phyloP scores from a whole-genome alignment of 2,888 invertebrate species.

The Zaprionus obscuricornis region DNA sequence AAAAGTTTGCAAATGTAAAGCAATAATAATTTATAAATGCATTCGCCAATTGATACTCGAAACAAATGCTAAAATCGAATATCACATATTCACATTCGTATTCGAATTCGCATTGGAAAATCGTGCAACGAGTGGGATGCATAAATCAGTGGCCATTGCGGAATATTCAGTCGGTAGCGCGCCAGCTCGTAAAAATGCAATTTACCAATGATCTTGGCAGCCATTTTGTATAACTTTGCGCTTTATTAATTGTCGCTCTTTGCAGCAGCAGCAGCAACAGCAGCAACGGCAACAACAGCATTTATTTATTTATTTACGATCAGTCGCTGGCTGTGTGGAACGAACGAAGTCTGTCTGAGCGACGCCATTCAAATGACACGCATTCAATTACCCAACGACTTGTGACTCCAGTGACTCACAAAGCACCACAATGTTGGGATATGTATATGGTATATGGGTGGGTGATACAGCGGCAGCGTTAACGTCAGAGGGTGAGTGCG shows the following conservation, averaged over 20 bases:
- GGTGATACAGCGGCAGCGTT: background rate
- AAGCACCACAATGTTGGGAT: background rate
- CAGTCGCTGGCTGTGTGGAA: constrained; percentile 22
- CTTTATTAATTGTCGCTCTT: constrained; percentile 63
- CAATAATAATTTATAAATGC: constrained; percentile 57
- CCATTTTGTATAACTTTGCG: constrained; percentile 62
- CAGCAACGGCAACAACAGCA: no score
- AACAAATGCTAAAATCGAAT: constrained; percentile 40
- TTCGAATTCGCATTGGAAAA: constrained; percentile 20
- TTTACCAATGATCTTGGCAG: constrained; percentile 49
- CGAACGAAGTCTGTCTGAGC: constrained; percentile 26
- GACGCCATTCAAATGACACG: constrained; percentile 64
- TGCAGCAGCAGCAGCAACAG: no score
- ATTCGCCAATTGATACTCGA: constrained; percentile 41
- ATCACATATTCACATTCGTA: no score
- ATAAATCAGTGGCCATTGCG: constrained; percentile 61
- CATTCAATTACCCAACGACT: constrained; percentile 71
- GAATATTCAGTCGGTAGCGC: constrained; percentile 11
- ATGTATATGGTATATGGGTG: background rate
- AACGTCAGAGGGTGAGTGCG: constrained; percentile 4
- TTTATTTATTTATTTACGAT: constrained; percentile 49
- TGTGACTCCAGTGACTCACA: constrained; percentile 68
- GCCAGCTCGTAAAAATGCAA: constrained; percentile 65
- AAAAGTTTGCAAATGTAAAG: constrained; percentile 44
- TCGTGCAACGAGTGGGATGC: constrained; percentile 43